Percentiles rank a stretch among this genome's conserved stretches.
These are phyloP conservation scores for Rhinopomastus cyanomelas DNA, from an alignment of 2,113 vertebrate species.

Conservation along the genomic window DNA sequence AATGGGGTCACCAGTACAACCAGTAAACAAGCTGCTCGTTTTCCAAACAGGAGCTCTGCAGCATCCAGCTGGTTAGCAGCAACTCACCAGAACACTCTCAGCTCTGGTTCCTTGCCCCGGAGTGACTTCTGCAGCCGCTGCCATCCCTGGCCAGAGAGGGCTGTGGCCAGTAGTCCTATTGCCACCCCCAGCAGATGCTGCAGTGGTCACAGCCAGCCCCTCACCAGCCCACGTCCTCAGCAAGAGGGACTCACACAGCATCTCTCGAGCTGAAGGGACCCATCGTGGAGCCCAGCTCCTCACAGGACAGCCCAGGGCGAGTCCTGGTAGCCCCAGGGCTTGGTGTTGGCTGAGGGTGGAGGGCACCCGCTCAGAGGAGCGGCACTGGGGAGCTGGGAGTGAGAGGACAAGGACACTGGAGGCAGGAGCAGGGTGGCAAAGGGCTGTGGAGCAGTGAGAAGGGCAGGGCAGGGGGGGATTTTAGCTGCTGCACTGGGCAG, in stretches of 20 bases:
- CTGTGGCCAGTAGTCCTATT: too few species aligned
- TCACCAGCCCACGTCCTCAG: rapidly evolving
- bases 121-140: neutral
- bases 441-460: rapidly evolving
- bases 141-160: neutral
- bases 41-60: neutral
- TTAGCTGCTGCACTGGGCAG: neutral
- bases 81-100: neutral
- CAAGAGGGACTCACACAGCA: too few species aligned
- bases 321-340: neutral
- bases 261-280: rapidly evolving
- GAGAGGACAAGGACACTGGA: neutral
- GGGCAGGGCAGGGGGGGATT: neutral
- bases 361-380: neutral
- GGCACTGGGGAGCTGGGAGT: neutral
- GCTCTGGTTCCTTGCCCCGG: neutral
- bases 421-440: neutral
- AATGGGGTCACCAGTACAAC: neutral
- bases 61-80: neutral
- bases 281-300: neutral
- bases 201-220: neutral
- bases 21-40: neutral
- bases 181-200: too few species aligned
- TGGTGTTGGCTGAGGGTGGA: neutral
- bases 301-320: neutral